These are phyloP conservation scores for Polyommatus icarus DNA, from an alignment of 2,888 invertebrate species.

Conservation along the genomic window DNA sequence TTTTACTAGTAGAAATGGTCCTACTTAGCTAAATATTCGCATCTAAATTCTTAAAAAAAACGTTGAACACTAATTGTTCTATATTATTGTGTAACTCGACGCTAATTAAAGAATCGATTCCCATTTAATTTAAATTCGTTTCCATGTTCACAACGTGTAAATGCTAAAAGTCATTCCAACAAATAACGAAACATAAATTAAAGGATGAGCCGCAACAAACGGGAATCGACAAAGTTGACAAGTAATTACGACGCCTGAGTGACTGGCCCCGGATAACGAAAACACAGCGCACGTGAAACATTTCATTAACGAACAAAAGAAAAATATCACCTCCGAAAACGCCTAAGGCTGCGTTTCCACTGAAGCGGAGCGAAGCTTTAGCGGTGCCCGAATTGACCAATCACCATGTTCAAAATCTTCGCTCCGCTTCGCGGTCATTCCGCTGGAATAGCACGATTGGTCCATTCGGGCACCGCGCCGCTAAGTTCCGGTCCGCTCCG, in stretches of 20 bases:
- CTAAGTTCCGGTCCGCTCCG: too few species aligned
- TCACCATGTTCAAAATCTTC: too few species aligned
- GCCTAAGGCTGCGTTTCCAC: slow-evolving; percentile 10
- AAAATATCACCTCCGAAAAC: slow-evolving; percentile 37
- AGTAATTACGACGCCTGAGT: not conserved
- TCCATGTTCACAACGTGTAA: not conserved
- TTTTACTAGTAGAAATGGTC: too few species aligned
- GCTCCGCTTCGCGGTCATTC: too few species aligned
- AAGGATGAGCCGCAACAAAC: slow-evolving; percentile 4
- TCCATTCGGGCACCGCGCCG: too few species aligned
- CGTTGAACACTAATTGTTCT: not conserved
- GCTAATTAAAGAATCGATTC: not conserved
- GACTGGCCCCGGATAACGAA: not conserved
- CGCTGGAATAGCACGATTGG: too few species aligned
- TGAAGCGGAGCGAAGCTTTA: too few species aligned
- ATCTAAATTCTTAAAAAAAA: not conserved
- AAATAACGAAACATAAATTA: slow-evolving; percentile 5
- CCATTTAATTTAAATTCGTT: not conserved
- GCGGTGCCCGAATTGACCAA: too few species aligned
- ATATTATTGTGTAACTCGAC: not conserved
- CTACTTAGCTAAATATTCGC: not conserved
- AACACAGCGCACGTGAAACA: slow-evolving; percentile 9
- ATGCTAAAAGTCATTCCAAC: not conserved
- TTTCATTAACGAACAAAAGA: slow-evolving; percentile 33
- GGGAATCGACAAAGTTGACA: slow-evolving; percentile 10